Base-by-base conservation (phyloP, 2,113 vertebrate genomes). In the Thunnus maccoyii region DNA sequence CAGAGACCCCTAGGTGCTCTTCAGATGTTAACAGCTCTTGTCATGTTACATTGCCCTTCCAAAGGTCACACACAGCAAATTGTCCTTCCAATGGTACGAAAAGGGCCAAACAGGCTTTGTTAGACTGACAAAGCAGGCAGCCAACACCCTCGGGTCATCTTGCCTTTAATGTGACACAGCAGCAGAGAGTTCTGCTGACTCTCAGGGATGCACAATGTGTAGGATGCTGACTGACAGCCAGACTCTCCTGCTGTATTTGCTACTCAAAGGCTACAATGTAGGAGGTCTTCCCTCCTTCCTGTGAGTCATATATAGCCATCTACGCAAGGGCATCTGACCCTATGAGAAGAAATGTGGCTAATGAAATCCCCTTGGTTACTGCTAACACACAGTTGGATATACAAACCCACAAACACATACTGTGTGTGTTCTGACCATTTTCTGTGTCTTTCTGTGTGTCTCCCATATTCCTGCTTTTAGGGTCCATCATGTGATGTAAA, bases 11-110 rank as follows among this genome's bases (percentile, higher is more conserved):
- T 67, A 57, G 89, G 91, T 87, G 60, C 64, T 84, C 61, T 36
- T 86, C 71, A 83, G 84, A 91, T 72, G 73, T 69, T 92, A 94
- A 93, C 86, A 80, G 79, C 83, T 84, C 88, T 87, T 94, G 93
- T 93, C 91, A 94, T 89, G 83, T 92, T 90, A 79, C 86, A 86
- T 89, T 84, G 88, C 88, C 83, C 81, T 82, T 88, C 56, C 17
- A 93, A 94, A 93, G 93, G 93, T 93, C 89, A 90, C 85, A 91
- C 86, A 85, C 83, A 85, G 86, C 84, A 91, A 89, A 91, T 90
- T 90, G 89, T 82, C 88, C 78, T 86, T 86, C 87, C 84, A 74
- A 83, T 69, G 90, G 86, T 86, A 90, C 44, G 63, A 88, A 86
- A 84, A 87, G 64, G 81, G 76, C 86, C 89, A 84, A 89, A 87